Evolutionary conservation across 2,888 invertebrate genomes (phyloP).

Genomic region (Embidobia sp.): DNA sequence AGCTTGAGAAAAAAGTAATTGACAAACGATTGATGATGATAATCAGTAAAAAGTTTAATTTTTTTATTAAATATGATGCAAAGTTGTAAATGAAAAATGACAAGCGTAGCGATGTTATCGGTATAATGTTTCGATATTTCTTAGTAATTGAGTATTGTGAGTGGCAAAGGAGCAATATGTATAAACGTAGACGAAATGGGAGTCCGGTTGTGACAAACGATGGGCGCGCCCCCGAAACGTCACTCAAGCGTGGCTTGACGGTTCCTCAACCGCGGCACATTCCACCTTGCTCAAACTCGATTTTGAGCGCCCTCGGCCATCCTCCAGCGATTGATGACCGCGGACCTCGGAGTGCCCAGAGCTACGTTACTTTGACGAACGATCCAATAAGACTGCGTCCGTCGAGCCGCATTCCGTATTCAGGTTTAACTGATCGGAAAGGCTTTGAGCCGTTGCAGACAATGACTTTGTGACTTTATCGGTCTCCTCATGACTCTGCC

Average conservation of each 20-base stretch:
- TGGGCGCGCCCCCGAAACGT: slow-evolving; percentile 79
- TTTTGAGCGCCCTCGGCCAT: slow-evolving; percentile 66
- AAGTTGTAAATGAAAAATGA: too few species aligned
- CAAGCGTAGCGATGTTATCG: slow-evolving; percentile 54
- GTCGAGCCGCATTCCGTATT: slow-evolving; percentile 72
- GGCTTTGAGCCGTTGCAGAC: slow-evolving; percentile 58
- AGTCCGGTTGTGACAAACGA: slow-evolving; percentile 78
- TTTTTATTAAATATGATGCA: too few species aligned
- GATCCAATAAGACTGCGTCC: slow-evolving; percentile 62
- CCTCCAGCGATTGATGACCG: slow-evolving; percentile 60
- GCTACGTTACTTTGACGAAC: slow-evolving; percentile 64
- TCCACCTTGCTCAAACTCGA: slow-evolving; percentile 73
- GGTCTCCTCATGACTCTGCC: slow-evolving; percentile 54
- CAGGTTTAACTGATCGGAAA: slow-evolving; percentile 66
- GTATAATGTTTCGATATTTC: slow-evolving; percentile 50
- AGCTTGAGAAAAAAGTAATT: too few species aligned
- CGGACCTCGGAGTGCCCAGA: slow-evolving; percentile 24
- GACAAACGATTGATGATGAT: too few species aligned
- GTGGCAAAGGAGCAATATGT: slow-evolving; percentile 52
- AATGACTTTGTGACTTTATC: slow-evolving; percentile 66
- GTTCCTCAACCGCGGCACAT: slow-evolving; percentile 68
- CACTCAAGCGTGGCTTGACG: slow-evolving; percentile 73
- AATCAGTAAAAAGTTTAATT: too few species aligned
- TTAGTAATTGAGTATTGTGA: slow-evolving; percentile 61
- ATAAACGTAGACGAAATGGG: slow-evolving; percentile 59